A percentile compares a stretch with the other conserved stretches of the same genome.
Conservation (phyloP, 37 sponge, comb jelly and placozoan species). For the Hexactinellida sp. region DNA sequence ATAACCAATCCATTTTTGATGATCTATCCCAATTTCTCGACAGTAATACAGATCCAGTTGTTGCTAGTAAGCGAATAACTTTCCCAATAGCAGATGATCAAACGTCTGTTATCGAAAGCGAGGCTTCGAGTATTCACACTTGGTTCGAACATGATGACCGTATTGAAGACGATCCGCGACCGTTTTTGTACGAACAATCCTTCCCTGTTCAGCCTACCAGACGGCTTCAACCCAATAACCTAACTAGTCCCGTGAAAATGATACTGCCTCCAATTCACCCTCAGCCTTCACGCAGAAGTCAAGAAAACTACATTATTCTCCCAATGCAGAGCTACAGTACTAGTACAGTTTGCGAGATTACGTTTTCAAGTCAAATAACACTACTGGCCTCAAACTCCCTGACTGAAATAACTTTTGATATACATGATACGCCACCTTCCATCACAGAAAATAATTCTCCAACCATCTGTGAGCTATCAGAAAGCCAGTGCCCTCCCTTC, state of each 20-base stretch:
- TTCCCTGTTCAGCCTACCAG: not conserved
- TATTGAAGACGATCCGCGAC: not conserved
- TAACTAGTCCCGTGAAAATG: not conserved
- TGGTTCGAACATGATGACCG: not conserved
- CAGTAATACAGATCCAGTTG: not conserved
- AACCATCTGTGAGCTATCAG: not conserved
- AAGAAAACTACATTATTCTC: constrained; percentile 7
- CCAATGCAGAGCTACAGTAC: not conserved
- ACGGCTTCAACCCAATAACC: not conserved
- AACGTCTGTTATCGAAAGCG: not conserved
- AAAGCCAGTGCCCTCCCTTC: not conserved
- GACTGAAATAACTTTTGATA: not conserved
- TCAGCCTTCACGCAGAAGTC: not conserved
- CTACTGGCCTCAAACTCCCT: not conserved
- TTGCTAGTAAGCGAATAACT: not conserved
- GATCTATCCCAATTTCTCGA: not conserved
- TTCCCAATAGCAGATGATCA: not conserved
- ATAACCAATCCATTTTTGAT: not conserved
- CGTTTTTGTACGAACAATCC: not conserved
- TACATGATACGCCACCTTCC: not conserved
- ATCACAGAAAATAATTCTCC: not conserved
- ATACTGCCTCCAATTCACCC: not conserved
- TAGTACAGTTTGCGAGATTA: not conserved
- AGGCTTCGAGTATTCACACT: not conserved
- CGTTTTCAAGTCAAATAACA: not conserved